Percentiles rank a stretch among this genome's conserved stretches.
phyloP scores from a whole-genome alignment of 53 echinoderm and acorn worm species.

The Holothuria scabra region DNA sequence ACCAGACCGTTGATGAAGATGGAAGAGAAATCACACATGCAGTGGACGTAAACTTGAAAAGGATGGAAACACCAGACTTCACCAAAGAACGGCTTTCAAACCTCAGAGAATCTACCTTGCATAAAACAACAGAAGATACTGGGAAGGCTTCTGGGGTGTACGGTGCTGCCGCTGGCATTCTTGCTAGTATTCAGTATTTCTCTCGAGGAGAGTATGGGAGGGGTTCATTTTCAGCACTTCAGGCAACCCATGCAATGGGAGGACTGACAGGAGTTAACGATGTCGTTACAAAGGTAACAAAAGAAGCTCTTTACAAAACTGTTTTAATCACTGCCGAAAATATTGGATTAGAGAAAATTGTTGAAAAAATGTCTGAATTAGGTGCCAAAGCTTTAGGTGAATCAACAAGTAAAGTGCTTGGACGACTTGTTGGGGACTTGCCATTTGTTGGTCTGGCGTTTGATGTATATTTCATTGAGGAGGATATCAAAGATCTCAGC shows the following conservation, averaged over 20 bases:
- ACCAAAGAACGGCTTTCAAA: conserved; percentile 30
- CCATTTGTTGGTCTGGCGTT: conserved; percentile 18
- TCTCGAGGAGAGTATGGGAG: conserved; percentile 40
- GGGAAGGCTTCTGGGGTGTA: conserved; percentile 33
- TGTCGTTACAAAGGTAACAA: neutral
- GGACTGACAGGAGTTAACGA: neutral
- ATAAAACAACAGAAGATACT: conserved; percentile 25
- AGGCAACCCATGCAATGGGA: conserved; percentile 22
- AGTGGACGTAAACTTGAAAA: conserved; percentile 14
- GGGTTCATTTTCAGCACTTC: conserved; percentile 18
- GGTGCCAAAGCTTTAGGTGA: conserved; percentile 42
- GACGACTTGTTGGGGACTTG: neutral
- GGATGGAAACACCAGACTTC: conserved; percentile 22
- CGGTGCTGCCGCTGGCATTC: conserved; percentile 35
- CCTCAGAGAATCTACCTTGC: conserved; percentile 30
- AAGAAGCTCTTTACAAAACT: conserved; percentile 26
- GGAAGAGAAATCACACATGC: conserved; percentile 40
- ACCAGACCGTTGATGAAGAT: conserved; percentile 36
- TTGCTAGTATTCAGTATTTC: conserved; percentile 49
- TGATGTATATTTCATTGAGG: conserved; percentile 8
- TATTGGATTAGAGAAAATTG: conserved; percentile 38
- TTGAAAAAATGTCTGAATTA: conserved; percentile 47
- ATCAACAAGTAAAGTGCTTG: conserved; percentile 42
- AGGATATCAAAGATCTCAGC: conserved; percentile 39
- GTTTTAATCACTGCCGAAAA: conserved; percentile 14